Percentiles rank a stretch among this genome's conserved stretches.
Evolutionary conservation across 1,140 invertebrate species (phyloP).

Genomic region (Chironomus striatipennis): DNA sequence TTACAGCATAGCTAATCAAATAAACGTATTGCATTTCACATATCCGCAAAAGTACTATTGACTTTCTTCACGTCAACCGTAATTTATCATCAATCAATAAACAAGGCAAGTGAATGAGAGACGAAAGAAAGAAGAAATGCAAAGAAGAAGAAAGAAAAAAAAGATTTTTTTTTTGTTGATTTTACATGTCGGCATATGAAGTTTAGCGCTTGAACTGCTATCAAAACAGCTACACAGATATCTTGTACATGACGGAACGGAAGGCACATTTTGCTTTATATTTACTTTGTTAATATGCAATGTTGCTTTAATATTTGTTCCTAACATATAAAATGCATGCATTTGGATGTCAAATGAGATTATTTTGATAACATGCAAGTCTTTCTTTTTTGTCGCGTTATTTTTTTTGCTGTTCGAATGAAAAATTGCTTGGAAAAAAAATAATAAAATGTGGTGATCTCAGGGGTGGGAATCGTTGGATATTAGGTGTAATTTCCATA

Average conservation of each 20-base stretch:
- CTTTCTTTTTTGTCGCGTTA: background rate
- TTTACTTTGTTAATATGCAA: background rate
- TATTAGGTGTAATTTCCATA: too few species aligned
- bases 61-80: background rate
- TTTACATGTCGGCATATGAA: background rate
- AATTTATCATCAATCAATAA: background rate
- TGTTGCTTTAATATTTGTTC: background rate
- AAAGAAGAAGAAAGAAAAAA: too few species aligned
- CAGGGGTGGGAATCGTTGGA: too few species aligned
- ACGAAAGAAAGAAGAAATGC: background rate
- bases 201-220: background rate
- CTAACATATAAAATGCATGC: background rate
- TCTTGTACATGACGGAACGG: background rate
- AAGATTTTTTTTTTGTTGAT: background rate
- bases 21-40: background rate
- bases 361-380: background rate
- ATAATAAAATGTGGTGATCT: too few species aligned
- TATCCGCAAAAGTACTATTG: background rate
- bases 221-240: background rate
- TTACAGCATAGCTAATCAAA: too few species aligned
- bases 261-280: background rate
- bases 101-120: background rate
- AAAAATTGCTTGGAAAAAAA: too few species aligned
- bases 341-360: slow-evolving; percentile 2
- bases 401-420: too few species aligned